Evolutionary conservation across 2,888 invertebrate species (phyloP).

Genomic region (Trilocha varians): DNA sequence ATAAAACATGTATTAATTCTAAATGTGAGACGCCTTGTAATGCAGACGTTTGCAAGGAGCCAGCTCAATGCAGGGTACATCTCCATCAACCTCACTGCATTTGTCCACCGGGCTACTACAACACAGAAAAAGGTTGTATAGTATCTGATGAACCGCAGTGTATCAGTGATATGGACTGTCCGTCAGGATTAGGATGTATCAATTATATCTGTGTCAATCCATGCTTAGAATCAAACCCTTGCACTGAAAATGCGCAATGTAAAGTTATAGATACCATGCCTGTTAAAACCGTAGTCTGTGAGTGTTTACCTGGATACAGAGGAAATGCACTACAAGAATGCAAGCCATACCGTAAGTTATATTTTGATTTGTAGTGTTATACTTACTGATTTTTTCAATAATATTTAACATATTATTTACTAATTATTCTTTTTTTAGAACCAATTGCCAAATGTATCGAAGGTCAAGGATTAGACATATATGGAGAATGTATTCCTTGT

Average conservation of each 20-base stretch:
- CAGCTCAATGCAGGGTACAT: slow-evolving; percentile 83
- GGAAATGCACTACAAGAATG: slow-evolving; percentile 91
- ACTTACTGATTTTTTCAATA: not conserved
- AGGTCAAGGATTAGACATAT: slow-evolving; percentile 81
- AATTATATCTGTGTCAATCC: slow-evolving; percentile 88
- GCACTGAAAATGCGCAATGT: slow-evolving; percentile 86
- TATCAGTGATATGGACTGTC: slow-evolving; percentile 85
- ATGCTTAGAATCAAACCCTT: slow-evolving; percentile 84
- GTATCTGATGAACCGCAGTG: slow-evolving; percentile 77
- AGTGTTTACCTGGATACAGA: slow-evolving; percentile 87
- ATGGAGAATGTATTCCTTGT: slow-evolving; percentile 86
- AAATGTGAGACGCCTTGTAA: slow-evolving; percentile 86
- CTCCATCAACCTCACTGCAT: slow-evolving; percentile 85
- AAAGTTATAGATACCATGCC: slow-evolving; percentile 86
- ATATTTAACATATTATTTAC: not conserved
- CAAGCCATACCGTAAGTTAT: slow-evolving; percentile 76
- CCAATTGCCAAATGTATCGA: slow-evolving; percentile 81
- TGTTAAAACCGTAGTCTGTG: slow-evolving; percentile 90
- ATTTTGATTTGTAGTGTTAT: not conserved
- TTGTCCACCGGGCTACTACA: slow-evolving; percentile 84
- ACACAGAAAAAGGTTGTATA: slow-evolving; percentile 75
- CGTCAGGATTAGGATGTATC: slow-evolving; percentile 87
- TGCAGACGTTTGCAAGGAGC: slow-evolving; percentile 78
- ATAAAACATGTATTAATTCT: slow-evolving; percentile 85
- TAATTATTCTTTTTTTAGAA: slow-evolving; percentile 24